These are phyloP conservation scores for Isichthys henryi DNA, from an alignment of 2,113 vertebrate species.

Conservation along the genomic window DNA sequence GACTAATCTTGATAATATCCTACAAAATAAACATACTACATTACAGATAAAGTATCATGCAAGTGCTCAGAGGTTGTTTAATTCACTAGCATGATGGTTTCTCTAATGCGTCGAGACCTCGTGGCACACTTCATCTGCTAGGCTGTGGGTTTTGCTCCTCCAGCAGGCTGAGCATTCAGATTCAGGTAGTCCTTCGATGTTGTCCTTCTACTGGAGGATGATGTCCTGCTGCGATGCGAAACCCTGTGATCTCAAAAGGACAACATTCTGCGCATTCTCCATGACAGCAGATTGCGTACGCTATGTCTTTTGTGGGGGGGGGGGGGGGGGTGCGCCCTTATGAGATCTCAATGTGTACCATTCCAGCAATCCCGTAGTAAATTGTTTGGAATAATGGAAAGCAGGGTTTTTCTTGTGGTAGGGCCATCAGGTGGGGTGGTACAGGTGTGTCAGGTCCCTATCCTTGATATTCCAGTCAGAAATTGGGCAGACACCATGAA, in stretches of 20 bases:
- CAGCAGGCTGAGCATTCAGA: background rate
- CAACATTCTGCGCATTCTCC: background rate
- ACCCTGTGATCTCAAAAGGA: background rate
- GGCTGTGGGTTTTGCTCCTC: background rate
- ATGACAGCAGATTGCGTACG: background rate
- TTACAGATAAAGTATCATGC: background rate
- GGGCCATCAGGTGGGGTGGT: background rate
- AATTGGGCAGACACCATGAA: background rate
- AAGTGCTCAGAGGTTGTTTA: background rate
- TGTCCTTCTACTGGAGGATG: background rate
- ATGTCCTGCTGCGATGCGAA: background rate
- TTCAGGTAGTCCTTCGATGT: background rate
- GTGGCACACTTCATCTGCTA: background rate
- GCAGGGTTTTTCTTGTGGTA: background rate
- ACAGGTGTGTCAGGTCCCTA: background rate
- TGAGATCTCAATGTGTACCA: background rate
- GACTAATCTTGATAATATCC: background rate
- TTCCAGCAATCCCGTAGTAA: background rate
- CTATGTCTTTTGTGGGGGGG: background rate
- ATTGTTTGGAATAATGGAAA: background rate
- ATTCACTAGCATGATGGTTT: background rate
- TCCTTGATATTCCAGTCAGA: background rate
- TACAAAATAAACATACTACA: background rate
- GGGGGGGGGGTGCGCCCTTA: background rate
- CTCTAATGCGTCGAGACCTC: background rate